A percentile compares a stretch with the other conserved stretches of the same genome.
Conservation (phyloP, 2,113 vertebrate genomes). For the Epinephelus moara region DNA sequence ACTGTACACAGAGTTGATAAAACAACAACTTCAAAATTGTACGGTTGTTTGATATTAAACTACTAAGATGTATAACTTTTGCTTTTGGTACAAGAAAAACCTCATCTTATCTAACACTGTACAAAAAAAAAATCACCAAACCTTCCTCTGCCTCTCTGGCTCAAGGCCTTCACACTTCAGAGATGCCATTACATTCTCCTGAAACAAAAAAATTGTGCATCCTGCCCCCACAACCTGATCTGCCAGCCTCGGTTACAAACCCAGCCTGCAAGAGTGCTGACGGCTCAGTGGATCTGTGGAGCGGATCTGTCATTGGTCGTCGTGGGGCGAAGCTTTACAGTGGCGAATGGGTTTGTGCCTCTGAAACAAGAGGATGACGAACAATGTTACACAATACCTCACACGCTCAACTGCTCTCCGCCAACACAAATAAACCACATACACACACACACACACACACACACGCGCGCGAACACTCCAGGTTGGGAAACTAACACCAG, state of each 20-base stretch:
- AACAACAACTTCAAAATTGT: constrained; percentile 12
- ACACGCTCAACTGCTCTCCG: background rate
- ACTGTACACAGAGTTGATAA: constrained; percentile 33
- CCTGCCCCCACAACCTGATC: constrained; percentile 17
- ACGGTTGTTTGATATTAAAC: constrained; percentile 20
- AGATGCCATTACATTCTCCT: background rate
- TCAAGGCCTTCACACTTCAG: constrained; percentile 26
- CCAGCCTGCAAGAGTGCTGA: background rate
- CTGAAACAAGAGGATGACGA: constrained; percentile 73
- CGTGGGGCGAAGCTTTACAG: constrained; percentile 92
- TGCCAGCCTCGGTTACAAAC: constrained; percentile 22
- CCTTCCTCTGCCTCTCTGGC: background rate
- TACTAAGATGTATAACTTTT: background rate
- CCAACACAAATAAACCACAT: constrained; percentile 19
- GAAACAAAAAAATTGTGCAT: constrained; percentile 17
- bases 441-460: constrained; percentile 23
- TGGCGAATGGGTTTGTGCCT: constrained; percentile 94
- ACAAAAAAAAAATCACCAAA: constrained; percentile 12
- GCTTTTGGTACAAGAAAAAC: constrained; percentile 7
- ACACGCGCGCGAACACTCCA: constrained; percentile 6
- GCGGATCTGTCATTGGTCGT: constrained; percentile 92
- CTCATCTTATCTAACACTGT: constrained; percentile 23
- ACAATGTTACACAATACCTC: constrained; percentile 62
- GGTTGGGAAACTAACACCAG: constrained; percentile 30
- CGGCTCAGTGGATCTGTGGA: constrained; percentile 83